These are phyloP conservation scores for Argyresthia goedartella DNA, from an alignment of 2,888 invertebrate genomes.

Conservation along the genomic window DNA sequence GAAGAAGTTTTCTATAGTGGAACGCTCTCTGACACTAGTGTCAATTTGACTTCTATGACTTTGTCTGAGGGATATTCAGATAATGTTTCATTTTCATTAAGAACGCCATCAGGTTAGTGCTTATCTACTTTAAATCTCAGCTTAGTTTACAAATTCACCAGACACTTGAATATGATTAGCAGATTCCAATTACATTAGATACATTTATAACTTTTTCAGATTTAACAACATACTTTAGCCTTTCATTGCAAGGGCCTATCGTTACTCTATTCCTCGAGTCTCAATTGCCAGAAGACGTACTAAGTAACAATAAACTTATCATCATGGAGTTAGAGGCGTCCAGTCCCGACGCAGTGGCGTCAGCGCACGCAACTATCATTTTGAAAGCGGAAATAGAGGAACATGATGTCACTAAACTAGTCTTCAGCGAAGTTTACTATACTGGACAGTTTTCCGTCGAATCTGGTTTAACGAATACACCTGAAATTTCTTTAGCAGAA, in stretches of 20 bases:
- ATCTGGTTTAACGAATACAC: constrained; percentile 13
- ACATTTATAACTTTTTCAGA: constrained; percentile 13
- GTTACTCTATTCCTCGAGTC: constrained; percentile 11
- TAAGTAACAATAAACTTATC: constrained; percentile 20
- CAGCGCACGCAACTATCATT: not conserved
- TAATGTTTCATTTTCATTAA: constrained; percentile 19
- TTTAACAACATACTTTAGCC: constrained; percentile 14
- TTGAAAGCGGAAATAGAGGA: constrained; percentile 16
- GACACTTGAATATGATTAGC: too few relatives aligned
- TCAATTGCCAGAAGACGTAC: constrained; percentile 18
- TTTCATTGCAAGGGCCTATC: constrained; percentile 7
- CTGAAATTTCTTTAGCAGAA: constrained; percentile 14
- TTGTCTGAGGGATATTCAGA: constrained; percentile 21
- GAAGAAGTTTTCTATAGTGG: constrained; percentile 22
- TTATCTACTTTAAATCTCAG: too few relatives aligned
- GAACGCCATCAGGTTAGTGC: not conserved
- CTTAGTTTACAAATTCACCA: too few relatives aligned
- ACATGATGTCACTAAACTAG: constrained; percentile 1
- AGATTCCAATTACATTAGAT: too few relatives aligned
- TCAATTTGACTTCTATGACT: constrained; percentile 19
- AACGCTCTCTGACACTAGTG: constrained; percentile 14
- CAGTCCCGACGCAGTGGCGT: constrained; percentile 11
- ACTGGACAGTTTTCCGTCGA: constrained; percentile 17
- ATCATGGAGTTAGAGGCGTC: constrained; percentile 22
- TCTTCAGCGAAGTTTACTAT: constrained; percentile 20